phyloP scores from a whole-genome alignment of 2,888 invertebrate species.

The Creontiades dilutus region DNA sequence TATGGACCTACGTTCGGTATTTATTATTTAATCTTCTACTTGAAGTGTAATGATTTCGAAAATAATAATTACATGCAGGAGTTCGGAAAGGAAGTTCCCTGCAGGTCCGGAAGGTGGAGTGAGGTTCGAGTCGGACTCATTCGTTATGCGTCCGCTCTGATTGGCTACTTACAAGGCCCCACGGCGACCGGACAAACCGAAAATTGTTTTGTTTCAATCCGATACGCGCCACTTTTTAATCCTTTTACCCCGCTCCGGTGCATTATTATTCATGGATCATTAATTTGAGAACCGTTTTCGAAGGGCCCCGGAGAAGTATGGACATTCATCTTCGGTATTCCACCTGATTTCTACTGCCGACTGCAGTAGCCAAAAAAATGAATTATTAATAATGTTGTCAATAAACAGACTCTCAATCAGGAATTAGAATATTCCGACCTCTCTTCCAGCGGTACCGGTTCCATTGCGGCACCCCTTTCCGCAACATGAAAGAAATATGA shows the following conservation, averaged over 20 bases:
- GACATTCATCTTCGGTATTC: conserved; percentile 44
- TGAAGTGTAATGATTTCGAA: conserved; percentile 61
- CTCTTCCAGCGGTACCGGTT: conserved; percentile 18
- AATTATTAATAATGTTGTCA: conserved; percentile 27
- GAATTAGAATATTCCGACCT: conserved; percentile 4
- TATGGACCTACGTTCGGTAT: conserved; percentile 44
- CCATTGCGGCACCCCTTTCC: not conserved
- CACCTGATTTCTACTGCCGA: conserved; percentile 32
- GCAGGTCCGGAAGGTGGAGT: conserved; percentile 44
- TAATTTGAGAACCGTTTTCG: conserved; percentile 44
- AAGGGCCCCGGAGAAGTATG: conserved; percentile 8
- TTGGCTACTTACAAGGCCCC: conserved; percentile 53
- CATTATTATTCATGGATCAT: conserved; percentile 61
- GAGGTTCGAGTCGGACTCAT: conserved; percentile 34
- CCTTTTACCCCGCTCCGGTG: not conserved
- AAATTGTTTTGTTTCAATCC: conserved; percentile 55
- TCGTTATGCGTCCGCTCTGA: conserved; percentile 52
- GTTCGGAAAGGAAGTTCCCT: not conserved
- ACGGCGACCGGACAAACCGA: conserved; percentile 25
- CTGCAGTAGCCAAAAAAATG: conserved; percentile 38
- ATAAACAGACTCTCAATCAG: not conserved
- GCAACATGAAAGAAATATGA: not conserved
- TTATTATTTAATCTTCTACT: conserved; percentile 65
- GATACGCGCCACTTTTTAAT: conserved; percentile 48
- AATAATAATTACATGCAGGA: conserved; percentile 62